phyloP scores from a whole-genome alignment of 23 tunicate genomes.

The Corella eumyota region DNA sequence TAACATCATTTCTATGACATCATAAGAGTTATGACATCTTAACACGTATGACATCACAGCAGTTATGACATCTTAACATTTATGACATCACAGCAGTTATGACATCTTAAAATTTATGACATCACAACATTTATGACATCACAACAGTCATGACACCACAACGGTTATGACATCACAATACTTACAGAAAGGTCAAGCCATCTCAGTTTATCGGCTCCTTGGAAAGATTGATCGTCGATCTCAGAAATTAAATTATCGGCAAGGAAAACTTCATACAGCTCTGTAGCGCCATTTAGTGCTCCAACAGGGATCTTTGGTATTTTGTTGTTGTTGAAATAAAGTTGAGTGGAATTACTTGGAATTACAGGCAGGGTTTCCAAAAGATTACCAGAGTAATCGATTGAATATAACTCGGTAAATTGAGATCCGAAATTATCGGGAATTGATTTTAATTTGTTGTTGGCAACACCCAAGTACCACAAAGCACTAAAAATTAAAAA shows the following conservation, averaged over 20 bases:
- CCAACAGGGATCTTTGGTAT: too few species aligned
- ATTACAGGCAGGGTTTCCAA: constrained; percentile 31
- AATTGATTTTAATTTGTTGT: constrained; percentile 17
- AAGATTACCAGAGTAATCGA: constrained; percentile 37
- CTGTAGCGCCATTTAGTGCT: constrained; percentile 1
- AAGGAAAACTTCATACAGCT: constrained; percentile 20
- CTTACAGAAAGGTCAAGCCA: constrained; percentile 36
- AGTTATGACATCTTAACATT: too few species aligned
- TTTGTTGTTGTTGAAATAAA: constrained; percentile 23
- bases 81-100: too few species aligned
- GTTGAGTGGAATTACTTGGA: constrained; percentile 14
- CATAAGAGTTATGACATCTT: too few species aligned
- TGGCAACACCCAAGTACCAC: constrained; percentile 29
- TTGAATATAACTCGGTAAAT: constrained; percentile 22
- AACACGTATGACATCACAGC: too few species aligned
- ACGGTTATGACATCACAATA: not conserved
- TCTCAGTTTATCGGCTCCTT: constrained; percentile 16
- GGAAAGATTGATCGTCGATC: constrained; percentile 35
- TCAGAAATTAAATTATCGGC: constrained; percentile 11
- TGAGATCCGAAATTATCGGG: constrained; percentile 15
- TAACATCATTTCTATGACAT: too few species aligned
- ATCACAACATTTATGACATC: too few species aligned
- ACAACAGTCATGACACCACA: not conserved
- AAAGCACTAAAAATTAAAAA: too few species aligned
- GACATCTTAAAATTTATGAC: too few species aligned